Conservation (phyloP, 2,888 invertebrate species). For the Drosophila heteroneura region DNA sequence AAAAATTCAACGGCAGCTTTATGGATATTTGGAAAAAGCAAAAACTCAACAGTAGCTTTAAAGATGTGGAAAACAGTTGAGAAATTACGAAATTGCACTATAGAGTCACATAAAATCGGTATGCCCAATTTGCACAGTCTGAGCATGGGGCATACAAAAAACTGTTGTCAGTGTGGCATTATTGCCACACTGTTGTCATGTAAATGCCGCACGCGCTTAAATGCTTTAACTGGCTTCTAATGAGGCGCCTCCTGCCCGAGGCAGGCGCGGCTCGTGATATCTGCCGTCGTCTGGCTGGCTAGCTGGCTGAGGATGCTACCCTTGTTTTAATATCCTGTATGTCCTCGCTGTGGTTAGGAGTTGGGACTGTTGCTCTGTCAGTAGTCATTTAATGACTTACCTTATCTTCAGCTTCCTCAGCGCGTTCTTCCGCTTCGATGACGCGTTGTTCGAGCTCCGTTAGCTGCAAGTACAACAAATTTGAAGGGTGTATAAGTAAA, state of each 20-base stretch:
- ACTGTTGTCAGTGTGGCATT: constrained; percentile 8
- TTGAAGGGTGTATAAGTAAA: constrained; percentile 4
- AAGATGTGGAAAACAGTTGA: not conserved
- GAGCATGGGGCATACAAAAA: not conserved
- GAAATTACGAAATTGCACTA: not conserved
- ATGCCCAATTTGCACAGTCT: not conserved
- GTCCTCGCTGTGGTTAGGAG: not conserved
- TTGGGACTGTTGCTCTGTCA: constrained; percentile 26
- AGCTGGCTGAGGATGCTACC: constrained; percentile 30
- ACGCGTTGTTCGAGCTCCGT: constrained; percentile 97
- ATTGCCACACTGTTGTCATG: constrained; percentile 65
- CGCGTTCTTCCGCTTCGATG: constrained; percentile 95
- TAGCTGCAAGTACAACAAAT: constrained; percentile 88
- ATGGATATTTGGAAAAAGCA: not conserved
- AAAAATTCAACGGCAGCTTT: not conserved
- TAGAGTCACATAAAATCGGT: not conserved
- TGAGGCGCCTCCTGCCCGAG: constrained; percentile 49
- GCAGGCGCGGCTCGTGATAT: constrained; percentile 8
- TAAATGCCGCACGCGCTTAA: constrained; percentile 46
- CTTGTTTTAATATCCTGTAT: constrained; percentile 51
- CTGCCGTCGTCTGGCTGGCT: constrained; percentile 4
- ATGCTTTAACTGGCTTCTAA: constrained; percentile 64
- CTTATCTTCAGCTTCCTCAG: constrained; percentile 97
- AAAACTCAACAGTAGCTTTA: not conserved
- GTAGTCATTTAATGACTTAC: constrained; percentile 87